Evolutionary conservation across 2,797 vertebrate species (phyloP).

Genomic region (Anabacerthia variegaticeps): DNA sequence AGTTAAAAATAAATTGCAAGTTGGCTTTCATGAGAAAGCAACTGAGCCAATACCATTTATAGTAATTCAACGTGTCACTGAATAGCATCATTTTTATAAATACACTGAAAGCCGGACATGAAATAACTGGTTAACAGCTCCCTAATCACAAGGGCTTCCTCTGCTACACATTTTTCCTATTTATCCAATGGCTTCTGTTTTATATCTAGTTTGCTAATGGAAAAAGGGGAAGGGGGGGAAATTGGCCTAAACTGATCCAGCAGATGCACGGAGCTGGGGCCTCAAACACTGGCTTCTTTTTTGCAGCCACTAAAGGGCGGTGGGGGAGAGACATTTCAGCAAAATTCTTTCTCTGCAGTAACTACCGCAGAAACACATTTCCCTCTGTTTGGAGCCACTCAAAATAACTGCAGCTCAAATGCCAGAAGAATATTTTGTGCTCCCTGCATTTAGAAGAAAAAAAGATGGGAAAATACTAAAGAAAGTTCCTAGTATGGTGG

Average conservation of each 20-base stretch:
- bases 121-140: slow-evolving; percentile 74
- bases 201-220: slow-evolving; percentile 74
- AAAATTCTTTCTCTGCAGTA: slow-evolving; percentile 59
- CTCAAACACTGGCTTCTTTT: slow-evolving; percentile 68
- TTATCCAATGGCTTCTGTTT: slow-evolving; percentile 73
- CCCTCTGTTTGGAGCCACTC: slow-evolving; percentile 50
- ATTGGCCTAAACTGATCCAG: slow-evolving; percentile 65
- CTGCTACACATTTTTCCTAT: slow-evolving; percentile 73
- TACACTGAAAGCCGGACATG: slow-evolving; percentile 67
- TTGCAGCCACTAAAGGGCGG: slow-evolving; percentile 52
- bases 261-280: slow-evolving; percentile 63
- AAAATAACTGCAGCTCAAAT: slow-evolving; percentile 57
- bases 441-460: slow-evolving; percentile 28
- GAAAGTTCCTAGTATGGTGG: slow-evolving; percentile 18
- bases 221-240: slow-evolving; percentile 25
- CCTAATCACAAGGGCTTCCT: slow-evolving; percentile 72
- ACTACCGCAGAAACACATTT: slow-evolving; percentile 65
- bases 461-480: slow-evolving; percentile 41
- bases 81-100: slow-evolving; percentile 73
- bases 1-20: slow-evolving; percentile 53
- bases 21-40: slow-evolving; percentile 52
- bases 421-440: slow-evolving; percentile 54
- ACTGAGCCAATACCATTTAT: slow-evolving; percentile 59
- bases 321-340: slow-evolving; percentile 58
- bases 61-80: slow-evolving; percentile 61